Conservation (phyloP, 1,140 invertebrate species). For the Oncopodura yosiiana region DNA sequence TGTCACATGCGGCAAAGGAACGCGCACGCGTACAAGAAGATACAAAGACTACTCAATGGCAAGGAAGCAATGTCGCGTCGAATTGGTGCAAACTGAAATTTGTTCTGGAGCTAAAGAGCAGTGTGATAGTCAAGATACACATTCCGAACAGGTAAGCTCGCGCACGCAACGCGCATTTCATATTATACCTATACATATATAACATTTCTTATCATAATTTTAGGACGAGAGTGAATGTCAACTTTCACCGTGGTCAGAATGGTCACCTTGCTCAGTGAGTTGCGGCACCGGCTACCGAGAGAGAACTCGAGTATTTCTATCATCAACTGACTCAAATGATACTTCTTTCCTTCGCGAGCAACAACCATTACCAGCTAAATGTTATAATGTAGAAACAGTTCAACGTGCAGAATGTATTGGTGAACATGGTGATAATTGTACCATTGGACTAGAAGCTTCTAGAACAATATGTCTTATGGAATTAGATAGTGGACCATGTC, state of each 20-base stretch:
- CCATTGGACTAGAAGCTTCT: constrained; percentile 34
- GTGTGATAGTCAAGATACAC: constrained; percentile 1
- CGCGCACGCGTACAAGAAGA: constrained; percentile 42
- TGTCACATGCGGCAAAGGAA: constrained; percentile 49
- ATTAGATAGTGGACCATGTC: constrained; percentile 66
- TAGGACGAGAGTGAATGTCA: constrained; percentile 39
- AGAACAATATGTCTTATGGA: constrained; percentile 63
- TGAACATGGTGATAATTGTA: constrained; percentile 38
- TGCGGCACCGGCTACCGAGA: constrained; percentile 60
- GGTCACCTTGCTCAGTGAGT: constrained; percentile 60
- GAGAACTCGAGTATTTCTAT: constrained; percentile 48
- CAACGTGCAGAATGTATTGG: constrained; percentile 28
- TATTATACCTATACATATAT: background rate
- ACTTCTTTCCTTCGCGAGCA: constrained; percentile 4
- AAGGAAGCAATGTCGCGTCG: constrained; percentile 42
- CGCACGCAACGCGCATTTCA: background rate
- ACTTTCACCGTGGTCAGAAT: constrained; percentile 59
- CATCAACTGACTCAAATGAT: background rate
- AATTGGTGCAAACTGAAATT: constrained; percentile 39
- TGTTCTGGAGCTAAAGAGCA: constrained; percentile 27
- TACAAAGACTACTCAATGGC: constrained; percentile 45
- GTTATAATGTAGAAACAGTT: constrained; percentile 35
- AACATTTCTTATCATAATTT: background rate
- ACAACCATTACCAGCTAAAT: constrained; percentile 32
- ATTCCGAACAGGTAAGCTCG: too few species aligned